phyloP scores from a whole-genome alignment of 2,888 invertebrate species.

The Thereva unica region DNA sequence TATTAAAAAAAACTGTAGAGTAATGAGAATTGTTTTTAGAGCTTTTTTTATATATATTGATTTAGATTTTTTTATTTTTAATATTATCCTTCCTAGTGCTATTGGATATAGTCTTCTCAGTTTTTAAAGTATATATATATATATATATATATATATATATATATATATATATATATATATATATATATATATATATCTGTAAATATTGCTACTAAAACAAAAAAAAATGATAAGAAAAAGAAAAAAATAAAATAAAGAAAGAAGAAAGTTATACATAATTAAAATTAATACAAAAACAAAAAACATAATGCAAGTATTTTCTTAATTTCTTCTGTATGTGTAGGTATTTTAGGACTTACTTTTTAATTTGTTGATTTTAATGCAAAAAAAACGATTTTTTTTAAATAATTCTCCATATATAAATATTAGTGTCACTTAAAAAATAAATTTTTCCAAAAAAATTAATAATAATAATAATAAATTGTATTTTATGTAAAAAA shows the following conservation, averaged over 20 bases:
- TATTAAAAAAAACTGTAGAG: too few species aligned
- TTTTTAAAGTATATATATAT: constrained; percentile 5
- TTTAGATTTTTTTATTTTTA: too few species aligned
- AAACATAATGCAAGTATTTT: constrained; percentile 28
- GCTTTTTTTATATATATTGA: too few species aligned
- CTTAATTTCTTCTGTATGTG: constrained; percentile 23
- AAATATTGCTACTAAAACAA: constrained; percentile 21
- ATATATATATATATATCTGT: constrained; percentile 9
- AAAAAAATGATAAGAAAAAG: constrained; percentile 10
- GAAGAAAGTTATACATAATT: constrained; percentile 6
- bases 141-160: constrained; percentile 19
- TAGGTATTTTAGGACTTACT: constrained; percentile 20
- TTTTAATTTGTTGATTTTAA: constrained; percentile 8
- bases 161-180: constrained; percentile 21
- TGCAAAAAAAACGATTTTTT: not conserved
- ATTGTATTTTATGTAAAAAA: too few species aligned
- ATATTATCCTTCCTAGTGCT: too few species aligned
- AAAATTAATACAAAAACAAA: constrained; percentile 6
- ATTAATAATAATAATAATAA: too few species aligned
- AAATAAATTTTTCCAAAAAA: too few species aligned
- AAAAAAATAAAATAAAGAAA: constrained; percentile 7
- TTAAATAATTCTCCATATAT: constrained; percentile 1
- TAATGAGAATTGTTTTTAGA: too few species aligned
- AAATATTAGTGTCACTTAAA: too few species aligned
- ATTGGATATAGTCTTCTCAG: constrained; percentile 8